phyloP scores from a whole-genome alignment of 2,888 invertebrate species.

The Drosophila longiperda region DNA sequence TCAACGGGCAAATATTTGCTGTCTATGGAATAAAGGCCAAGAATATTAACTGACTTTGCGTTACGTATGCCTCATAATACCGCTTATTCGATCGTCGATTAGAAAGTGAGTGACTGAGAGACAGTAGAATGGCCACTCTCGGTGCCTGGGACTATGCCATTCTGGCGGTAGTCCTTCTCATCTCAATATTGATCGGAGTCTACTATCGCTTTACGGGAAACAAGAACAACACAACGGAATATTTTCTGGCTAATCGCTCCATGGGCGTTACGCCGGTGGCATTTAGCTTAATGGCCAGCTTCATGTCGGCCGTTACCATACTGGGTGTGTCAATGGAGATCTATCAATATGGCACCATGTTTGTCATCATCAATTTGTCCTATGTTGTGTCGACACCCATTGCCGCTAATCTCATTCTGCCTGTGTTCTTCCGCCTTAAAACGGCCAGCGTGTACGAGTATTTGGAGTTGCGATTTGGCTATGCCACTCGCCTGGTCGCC shows the following conservation, averaged over 20 bases:
- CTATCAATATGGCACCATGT: conserved; percentile 93
- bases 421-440: conserved; percentile 93
- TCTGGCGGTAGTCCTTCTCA: conserved; percentile 88
- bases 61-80: not conserved
- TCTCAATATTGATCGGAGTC: conserved; percentile 91
- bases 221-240: conserved; percentile 93
- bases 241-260: conserved; percentile 92
- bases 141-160: conserved; percentile 91
- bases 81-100: not conserved
- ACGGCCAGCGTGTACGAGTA: conserved; percentile 97
- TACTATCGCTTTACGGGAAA: conserved; percentile 95
- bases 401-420: conserved; percentile 91
- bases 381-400: conserved; percentile 92
- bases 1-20: conserved; percentile 46
- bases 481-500: conserved; percentile 90
- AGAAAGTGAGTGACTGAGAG: not conserved
- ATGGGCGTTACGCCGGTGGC: conserved; percentile 93
- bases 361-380: conserved; percentile 91
- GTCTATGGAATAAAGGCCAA: conserved; percentile 44
- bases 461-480: conserved; percentile 94
- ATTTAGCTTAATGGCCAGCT: conserved; percentile 96
- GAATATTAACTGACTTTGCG: conserved; percentile 12
- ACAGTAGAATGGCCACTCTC: conserved; percentile 84
- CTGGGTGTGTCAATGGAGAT: conserved; percentile 95
- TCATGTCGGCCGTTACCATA: conserved; percentile 95